Conservation (phyloP, 2,113 vertebrate species). For the Sapayoa aenigma region DNA sequence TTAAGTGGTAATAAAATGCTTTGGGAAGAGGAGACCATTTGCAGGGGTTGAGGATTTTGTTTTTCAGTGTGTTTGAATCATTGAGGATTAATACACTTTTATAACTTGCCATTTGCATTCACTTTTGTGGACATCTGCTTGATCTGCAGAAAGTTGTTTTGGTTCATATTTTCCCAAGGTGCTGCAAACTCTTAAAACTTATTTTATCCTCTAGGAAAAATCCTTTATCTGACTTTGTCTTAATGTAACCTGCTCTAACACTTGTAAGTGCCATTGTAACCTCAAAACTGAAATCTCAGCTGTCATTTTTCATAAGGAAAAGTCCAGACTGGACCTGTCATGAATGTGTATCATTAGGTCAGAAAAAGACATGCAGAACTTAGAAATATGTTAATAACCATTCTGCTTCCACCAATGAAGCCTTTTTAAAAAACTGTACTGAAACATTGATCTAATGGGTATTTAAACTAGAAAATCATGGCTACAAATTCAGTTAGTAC, state of each 20-base stretch:
- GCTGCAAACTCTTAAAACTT: background rate
- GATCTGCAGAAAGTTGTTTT: background rate
- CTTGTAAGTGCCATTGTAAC: slow-evolving; percentile 42
- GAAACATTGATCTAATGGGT: background rate
- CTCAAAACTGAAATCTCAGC: slow-evolving; percentile 49
- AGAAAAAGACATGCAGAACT: background rate
- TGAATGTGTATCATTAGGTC: background rate
- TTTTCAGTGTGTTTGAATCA: background rate
- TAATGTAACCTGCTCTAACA: slow-evolving; percentile 25
- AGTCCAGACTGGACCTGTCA: background rate
- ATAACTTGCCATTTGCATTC: background rate
- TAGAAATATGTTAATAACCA: background rate
- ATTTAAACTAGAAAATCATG: background rate
- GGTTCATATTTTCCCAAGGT: background rate
- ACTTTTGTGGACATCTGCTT: background rate
- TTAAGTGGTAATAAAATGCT: background rate
- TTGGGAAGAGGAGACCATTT: background rate
- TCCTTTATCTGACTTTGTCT: background rate
- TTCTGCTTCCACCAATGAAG: background rate
- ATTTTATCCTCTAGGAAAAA: background rate
- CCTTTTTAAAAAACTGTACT: background rate
- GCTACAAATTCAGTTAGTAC: background rate
- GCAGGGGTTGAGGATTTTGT: background rate
- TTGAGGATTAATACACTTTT: background rate
- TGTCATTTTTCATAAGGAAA: slow-evolving; percentile 46